phyloP scores from a whole-genome alignment of 2,888 invertebrate species.

The Endotricha flammealis region DNA sequence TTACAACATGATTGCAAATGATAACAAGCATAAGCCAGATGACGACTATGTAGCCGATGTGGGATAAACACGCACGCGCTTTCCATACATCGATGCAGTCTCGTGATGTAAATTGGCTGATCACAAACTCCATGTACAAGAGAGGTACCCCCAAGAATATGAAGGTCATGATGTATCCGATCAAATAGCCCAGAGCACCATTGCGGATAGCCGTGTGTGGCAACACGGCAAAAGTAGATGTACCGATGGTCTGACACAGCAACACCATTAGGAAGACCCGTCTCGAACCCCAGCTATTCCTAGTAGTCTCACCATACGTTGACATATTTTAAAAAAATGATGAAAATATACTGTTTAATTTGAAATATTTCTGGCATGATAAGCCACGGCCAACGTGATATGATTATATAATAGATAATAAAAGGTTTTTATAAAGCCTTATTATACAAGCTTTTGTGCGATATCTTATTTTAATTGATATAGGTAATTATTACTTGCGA shows the following conservation, averaged over 20 bases:
- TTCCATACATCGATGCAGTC: slow-evolving; percentile 58
- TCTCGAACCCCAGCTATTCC: slow-evolving; percentile 21
- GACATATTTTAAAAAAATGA: no score
- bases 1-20: slow-evolving; percentile 39
- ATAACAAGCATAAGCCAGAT: slow-evolving; percentile 42
- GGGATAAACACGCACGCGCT: slow-evolving; percentile 46
- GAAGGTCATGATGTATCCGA: slow-evolving; percentile 31
- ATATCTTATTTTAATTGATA: no score
- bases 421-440: no score
- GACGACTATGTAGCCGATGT: slow-evolving; percentile 49
- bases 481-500: no score
- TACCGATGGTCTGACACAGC: slow-evolving; percentile 40
- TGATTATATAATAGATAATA: no score
- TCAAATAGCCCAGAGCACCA: slow-evolving; percentile 42
- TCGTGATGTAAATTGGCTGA: slow-evolving; percentile 58
- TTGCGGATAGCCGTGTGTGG: slow-evolving; percentile 32
- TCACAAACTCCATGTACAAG: slow-evolving; percentile 57
- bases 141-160: slow-evolving; percentile 52
- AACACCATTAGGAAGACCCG: slow-evolving; percentile 33
- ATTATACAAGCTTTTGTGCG: no score
- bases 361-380: no score
- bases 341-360: no score
- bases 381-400: no score
- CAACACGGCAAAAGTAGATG: slow-evolving; percentile 31
- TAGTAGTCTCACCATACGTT: no score